Conservation (phyloP, 2,888 invertebrate species). For the Chloroclystis v-ata region DNA sequence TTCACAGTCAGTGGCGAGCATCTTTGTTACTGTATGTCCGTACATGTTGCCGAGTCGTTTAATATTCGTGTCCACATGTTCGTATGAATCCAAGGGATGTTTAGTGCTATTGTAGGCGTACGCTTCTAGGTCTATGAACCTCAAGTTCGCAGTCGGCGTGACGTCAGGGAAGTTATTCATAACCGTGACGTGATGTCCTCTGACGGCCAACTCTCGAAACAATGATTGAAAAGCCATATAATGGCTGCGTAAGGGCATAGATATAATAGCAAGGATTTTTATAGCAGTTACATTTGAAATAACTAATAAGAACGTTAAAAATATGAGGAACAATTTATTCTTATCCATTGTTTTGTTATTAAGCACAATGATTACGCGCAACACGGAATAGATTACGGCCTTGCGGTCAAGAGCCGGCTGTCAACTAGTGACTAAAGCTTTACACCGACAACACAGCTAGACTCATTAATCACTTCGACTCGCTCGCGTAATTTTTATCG, state of each 20-base stretch:
- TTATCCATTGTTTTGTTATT: neutral
- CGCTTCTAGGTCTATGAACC: slow-evolving; percentile 62
- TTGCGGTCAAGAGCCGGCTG: too few relatives aligned
- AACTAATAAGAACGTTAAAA: slow-evolving; percentile 1
- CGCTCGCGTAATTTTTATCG: too few relatives aligned
- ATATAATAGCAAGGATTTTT: slow-evolving; percentile 70
- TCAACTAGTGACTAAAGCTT: too few relatives aligned
- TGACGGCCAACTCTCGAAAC: slow-evolving; percentile 69
- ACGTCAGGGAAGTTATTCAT: slow-evolving; percentile 75
- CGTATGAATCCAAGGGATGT: slow-evolving; percentile 30
- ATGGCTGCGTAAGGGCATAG: slow-evolving; percentile 79
- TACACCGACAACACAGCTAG: too few relatives aligned
- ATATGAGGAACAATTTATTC: neutral
- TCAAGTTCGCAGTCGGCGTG: slow-evolving; percentile 59
- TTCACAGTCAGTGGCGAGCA: neutral
- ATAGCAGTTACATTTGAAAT: slow-evolving; percentile 45
- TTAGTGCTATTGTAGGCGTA: slow-evolving; percentile 20
- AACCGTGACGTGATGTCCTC: slow-evolving; percentile 80
- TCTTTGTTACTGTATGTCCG: slow-evolving; percentile 23
- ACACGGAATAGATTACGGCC: neutral
- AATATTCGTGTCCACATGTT: slow-evolving; percentile 26
- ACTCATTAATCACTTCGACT: too few relatives aligned
- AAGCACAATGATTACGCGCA: neutral
- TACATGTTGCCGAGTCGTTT: slow-evolving; percentile 32
- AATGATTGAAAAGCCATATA: slow-evolving; percentile 78